Evolutionary conservation across 2,113 vertebrate genomes (phyloP), one percentile per base, ranked within the genome.

Genomic region (Scatophagus argus): DNA sequence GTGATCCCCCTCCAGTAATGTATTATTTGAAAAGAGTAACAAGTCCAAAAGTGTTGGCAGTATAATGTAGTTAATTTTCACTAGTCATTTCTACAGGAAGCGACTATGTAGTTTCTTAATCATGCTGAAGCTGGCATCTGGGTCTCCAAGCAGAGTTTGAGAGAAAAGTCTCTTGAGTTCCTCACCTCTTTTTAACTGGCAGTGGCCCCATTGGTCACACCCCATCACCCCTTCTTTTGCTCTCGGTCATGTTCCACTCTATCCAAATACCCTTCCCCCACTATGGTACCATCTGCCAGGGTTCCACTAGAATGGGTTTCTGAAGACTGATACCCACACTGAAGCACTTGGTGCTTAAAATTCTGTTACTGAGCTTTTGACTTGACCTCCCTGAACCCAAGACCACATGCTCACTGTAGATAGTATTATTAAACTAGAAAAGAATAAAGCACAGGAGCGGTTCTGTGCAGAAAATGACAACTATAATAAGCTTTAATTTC

Each of bases 1-100:
- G 78, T 88, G 80, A 63, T 69, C 74, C 67, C 77, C 83, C 88
- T 80, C 74, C 83, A 83, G 87, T 73, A 27, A 82, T 74, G 56
- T 47, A 77, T 76, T 55, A 80, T 80, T 65, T 82, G 43, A 89
- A 83, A 77, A 60, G 72, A 86, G 81, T 63, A 77, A 72, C 60
- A 79, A 83, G 85, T 87, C 65, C 60, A 67, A 84, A 83, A 80
- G 11, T 84, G 47, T 54, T 84, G 76, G 72, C 75, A 86, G 76
- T 61, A 44, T 65, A 70, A 43, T 49, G 36, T 56, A 21, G 54
- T 69, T 54, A 79, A 86, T 76, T 85, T 88, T 54, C 61, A 62
- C 68, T 21, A 51, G 70, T 8, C 1, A 52, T 69, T 79, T 77
- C 56, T 74, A 54, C 31, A 16, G 62, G 69, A 84, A 68, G 73